Percentiles rank a stretch among this genome's conserved stretches.
These are phyloP conservation scores for Anabacerthia variegaticeps DNA, from an alignment of 2,797 vertebrate genomes.

Conservation along the genomic window DNA sequence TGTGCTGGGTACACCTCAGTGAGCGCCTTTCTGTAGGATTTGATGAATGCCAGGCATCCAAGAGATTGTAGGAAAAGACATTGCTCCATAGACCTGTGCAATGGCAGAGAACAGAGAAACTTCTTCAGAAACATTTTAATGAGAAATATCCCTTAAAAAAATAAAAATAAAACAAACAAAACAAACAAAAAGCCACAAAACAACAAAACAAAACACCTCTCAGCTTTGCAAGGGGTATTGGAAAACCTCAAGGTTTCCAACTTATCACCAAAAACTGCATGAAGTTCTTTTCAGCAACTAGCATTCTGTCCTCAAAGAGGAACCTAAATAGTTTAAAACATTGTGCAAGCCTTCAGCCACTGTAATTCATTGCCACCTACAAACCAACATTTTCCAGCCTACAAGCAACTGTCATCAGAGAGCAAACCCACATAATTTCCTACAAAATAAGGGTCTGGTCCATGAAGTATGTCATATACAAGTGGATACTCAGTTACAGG, in stretches of 20 bases:
- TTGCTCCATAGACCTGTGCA: slow-evolving; percentile 81
- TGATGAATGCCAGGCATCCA: slow-evolving; percentile 71
- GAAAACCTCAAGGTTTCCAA: background rate
- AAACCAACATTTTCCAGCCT: background rate
- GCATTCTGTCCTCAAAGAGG: background rate
- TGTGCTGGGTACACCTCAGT: slow-evolving; percentile 67
- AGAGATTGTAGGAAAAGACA: slow-evolving; percentile 79
- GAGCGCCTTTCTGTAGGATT: slow-evolving; percentile 68
- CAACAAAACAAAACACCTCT: background rate
- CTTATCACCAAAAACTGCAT: background rate
- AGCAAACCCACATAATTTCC: background rate
- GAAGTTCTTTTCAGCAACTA: background rate
- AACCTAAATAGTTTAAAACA: background rate
- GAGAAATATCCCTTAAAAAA: background rate
- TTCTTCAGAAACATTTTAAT: background rate
- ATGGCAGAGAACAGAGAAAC: background rate
- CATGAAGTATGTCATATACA: background rate
- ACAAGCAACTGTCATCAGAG: background rate
- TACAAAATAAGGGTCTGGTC: background rate
- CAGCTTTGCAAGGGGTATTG: background rate
- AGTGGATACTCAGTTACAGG: background rate
- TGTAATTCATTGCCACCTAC: background rate
- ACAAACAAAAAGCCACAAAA: too few relatives aligned
- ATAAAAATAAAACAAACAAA: too few relatives aligned
- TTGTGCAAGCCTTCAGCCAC: background rate